Percentiles rank a stretch among this genome's conserved stretches.
These are phyloP conservation scores for Hyles lineata DNA, from an alignment of 2,888 invertebrate genomes.

Conservation along the genomic window DNA sequence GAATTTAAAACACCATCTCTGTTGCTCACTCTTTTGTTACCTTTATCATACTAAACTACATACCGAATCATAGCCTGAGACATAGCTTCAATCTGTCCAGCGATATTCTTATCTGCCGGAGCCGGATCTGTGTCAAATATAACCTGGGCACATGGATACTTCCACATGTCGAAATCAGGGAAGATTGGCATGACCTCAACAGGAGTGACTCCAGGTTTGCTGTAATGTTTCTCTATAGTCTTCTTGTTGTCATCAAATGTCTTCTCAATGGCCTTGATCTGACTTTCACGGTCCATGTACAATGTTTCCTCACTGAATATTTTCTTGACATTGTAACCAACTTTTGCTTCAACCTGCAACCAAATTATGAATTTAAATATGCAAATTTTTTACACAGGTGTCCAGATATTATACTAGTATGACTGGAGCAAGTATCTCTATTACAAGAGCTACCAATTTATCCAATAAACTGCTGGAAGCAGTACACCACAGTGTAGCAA, in stretches of 20 bases:
- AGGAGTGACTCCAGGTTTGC: conserved; percentile 97
- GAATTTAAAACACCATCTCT: too few species aligned
- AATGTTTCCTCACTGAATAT: conserved; percentile 95
- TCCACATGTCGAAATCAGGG: conserved; percentile 99
- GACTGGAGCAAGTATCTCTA: too few species aligned
- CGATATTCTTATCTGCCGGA: conserved; percentile 93
- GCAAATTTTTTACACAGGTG: too few species aligned
- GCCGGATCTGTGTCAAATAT: conserved; percentile 99
- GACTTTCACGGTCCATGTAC: conserved; percentile 98
- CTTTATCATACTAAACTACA: conserved; percentile 37
- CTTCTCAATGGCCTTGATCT: conserved; percentile 98
- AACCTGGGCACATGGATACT: conserved; percentile 98
- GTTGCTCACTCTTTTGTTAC: neutral
- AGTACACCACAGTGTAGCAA: too few species aligned
- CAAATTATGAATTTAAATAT: conserved; percentile 34
- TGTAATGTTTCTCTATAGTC: conserved; percentile 96
- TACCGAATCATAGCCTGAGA: conserved; percentile 99
- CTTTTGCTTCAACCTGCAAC: conserved; percentile 95
- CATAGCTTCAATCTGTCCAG: conserved; percentile 98
- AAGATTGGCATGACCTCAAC: conserved; percentile 93
- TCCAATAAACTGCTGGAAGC: too few species aligned
- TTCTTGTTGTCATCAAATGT: conserved; percentile 96
- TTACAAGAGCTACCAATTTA: too few species aligned
- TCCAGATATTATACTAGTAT: neutral
- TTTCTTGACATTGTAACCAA: conserved; percentile 99